Conservation (phyloP, 1,140 invertebrate genomes). For the Caerostris darwini region DNA sequence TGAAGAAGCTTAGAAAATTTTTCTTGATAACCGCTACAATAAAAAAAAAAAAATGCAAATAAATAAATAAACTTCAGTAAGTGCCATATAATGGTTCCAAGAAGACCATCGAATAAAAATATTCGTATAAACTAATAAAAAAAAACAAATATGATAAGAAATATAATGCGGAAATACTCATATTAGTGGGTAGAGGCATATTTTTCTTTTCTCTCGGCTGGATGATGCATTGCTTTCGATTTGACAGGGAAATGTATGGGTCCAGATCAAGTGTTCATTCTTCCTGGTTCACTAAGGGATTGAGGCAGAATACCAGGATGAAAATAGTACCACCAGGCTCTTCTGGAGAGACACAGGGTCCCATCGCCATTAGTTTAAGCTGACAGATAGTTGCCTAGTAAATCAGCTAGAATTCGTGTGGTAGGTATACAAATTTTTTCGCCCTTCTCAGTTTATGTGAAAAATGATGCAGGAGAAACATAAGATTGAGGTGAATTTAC, state of each 20-base stretch:
- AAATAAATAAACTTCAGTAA: conserved; percentile 50
- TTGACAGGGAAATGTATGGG: conserved; percentile 72
- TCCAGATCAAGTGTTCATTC: conserved; percentile 73
- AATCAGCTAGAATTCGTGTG: conserved; percentile 60
- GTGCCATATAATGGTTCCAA: conserved; percentile 16
- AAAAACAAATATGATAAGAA: conserved; percentile 25
- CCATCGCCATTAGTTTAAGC: conserved; percentile 68
- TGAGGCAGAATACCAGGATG: conserved; percentile 34
- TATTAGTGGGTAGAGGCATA: conserved; percentile 39
- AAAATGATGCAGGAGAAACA: conserved; percentile 49
- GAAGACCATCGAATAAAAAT: not conserved
- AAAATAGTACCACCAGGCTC: conserved; percentile 60
- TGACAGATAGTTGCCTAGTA: conserved; percentile 64
- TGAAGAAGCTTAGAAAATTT: conserved; percentile 1
- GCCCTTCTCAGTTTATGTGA: conserved; percentile 10
- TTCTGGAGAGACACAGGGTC: conserved; percentile 44
- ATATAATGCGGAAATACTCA: conserved; percentile 60
- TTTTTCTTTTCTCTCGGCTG: conserved; percentile 36
- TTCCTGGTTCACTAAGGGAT: conserved; percentile 49
- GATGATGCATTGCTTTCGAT: conserved; percentile 67
- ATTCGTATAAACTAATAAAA: not conserved
- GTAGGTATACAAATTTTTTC: conserved; percentile 35
- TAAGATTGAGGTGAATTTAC: conserved; percentile 48
- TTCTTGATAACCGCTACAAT: conserved; percentile 10
- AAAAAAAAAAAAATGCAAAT: not conserved